A percentile compares a stretch with the other conserved stretches of the same genome.
Conservation (phyloP, 92 coral and sea anemone genomes). For the Zoanthus sociatus region DNA sequence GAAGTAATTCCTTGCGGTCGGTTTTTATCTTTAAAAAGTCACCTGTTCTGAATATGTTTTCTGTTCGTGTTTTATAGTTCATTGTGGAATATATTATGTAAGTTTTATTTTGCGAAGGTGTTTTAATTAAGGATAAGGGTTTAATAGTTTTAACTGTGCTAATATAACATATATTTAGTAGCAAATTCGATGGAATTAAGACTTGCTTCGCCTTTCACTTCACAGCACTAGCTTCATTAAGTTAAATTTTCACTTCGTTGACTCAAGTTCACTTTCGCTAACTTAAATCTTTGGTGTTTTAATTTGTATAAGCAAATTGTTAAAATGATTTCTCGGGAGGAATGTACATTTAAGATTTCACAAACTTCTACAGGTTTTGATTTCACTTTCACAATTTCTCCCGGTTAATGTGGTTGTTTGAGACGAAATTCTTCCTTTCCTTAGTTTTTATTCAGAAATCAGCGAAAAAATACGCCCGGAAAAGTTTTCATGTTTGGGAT, state of each 20-base stretch:
- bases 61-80: not conserved
- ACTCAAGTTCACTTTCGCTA: not conserved
- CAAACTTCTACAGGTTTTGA: not conserved
- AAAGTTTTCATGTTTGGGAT: not conserved
- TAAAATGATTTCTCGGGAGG: not conserved
- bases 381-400: not conserved
- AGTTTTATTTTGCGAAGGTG: not conserved
- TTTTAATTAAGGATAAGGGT: not conserved
- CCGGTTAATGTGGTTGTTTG: not conserved
- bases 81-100: not conserved
- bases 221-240: not conserved
- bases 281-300: not conserved
- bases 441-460: not conserved
- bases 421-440: not conserved
- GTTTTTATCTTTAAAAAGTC: constrained; percentile 9
- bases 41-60: not conserved
- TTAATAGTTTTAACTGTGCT: not conserved
- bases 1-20: constrained; percentile 1
- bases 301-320: not conserved
- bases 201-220: not conserved
- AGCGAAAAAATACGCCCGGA: not conserved
- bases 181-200: too few species aligned
- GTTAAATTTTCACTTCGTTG: not conserved
- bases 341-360: not conserved
- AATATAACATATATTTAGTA: not conserved